phyloP scores from a whole-genome alignment of 35 echinoderm and acorn worm species.

The Acanthaster planci region DNA sequence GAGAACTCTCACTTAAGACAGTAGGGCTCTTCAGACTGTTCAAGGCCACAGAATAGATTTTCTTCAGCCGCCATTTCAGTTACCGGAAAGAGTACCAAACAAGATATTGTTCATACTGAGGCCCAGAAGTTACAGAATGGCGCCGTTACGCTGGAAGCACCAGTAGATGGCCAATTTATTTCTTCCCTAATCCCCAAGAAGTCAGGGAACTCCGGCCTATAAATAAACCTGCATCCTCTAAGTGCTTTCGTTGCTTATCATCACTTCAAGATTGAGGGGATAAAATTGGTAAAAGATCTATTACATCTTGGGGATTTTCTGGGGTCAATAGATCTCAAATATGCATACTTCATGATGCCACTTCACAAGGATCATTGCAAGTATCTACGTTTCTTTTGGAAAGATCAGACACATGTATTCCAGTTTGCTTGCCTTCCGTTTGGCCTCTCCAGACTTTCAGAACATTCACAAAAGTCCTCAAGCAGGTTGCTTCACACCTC shows the following conservation, averaged over 20 bases:
- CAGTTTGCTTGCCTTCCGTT: conserved; percentile 27
- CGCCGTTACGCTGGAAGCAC: neutral
- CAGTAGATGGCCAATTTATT: conserved; percentile 18
- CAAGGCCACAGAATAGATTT: conserved; percentile 49
- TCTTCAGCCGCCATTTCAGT: neutral
- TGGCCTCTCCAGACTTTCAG: conserved; percentile 26
- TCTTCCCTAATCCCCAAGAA: conserved; percentile 21
- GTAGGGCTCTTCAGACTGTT: conserved; percentile 16
- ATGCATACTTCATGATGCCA: conserved; percentile 41
- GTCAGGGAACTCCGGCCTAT: neutral
- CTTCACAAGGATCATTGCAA: conserved; percentile 9
- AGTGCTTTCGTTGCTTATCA: conserved; percentile 10
- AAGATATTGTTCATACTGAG: neutral
- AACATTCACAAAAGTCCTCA: conserved; percentile 31
- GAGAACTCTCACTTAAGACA: neutral
- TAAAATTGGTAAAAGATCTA: conserved; percentile 7
- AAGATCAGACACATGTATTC: neutral
- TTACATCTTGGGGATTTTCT: conserved; percentile 19
- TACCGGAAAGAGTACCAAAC: neutral
- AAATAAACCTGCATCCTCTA: neutral
- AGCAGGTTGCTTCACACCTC: conserved; percentile 15
- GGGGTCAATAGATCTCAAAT: conserved; percentile 46
- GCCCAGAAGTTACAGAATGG: neutral
- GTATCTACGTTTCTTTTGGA: conserved; percentile 37
- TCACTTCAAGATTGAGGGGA: conserved; percentile 45